Evolutionary conservation across 2,797 vertebrate genomes (phyloP).

Genomic region (Capromys pilorides): DNA sequence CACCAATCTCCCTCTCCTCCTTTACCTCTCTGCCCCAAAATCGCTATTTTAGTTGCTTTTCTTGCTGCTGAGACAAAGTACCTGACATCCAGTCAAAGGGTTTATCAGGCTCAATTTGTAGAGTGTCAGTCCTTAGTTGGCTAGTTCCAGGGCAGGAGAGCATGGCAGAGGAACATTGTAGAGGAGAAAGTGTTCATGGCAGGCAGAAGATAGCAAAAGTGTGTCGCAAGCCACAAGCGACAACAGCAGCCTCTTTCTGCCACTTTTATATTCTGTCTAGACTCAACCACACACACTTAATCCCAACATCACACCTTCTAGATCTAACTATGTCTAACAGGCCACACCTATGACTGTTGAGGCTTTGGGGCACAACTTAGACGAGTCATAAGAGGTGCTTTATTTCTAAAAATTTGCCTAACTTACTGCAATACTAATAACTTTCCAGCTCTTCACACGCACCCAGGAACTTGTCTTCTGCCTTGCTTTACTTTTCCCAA

Average conservation of each 20-base stretch:
- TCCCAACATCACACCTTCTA: background rate
- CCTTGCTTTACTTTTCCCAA: conserved; percentile 12
- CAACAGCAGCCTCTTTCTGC: background rate
- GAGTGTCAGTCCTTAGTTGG: background rate
- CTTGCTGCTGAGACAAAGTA: background rate
- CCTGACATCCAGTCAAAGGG: background rate
- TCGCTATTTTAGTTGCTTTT: background rate
- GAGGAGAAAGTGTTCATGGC: background rate
- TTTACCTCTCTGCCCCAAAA: background rate
- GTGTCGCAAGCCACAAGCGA: background rate
- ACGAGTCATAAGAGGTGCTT: background rate
- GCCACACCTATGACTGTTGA: background rate
- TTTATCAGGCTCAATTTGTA: background rate
- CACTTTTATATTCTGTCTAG: background rate
- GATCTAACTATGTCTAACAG: background rate
- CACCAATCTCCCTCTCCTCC: background rate
- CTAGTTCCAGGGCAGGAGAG: background rate
- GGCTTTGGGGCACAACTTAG: background rate
- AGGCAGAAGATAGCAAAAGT: background rate
- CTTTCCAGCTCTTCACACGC: background rate
- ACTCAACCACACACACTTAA: background rate
- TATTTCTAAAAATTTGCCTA: background rate
- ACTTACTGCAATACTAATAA: background rate
- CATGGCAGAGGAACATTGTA: background rate
- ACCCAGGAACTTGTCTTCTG: background rate